Conservation (phyloP, 2,113 vertebrate genomes). For the Isurus oxyrinchus region DNA sequence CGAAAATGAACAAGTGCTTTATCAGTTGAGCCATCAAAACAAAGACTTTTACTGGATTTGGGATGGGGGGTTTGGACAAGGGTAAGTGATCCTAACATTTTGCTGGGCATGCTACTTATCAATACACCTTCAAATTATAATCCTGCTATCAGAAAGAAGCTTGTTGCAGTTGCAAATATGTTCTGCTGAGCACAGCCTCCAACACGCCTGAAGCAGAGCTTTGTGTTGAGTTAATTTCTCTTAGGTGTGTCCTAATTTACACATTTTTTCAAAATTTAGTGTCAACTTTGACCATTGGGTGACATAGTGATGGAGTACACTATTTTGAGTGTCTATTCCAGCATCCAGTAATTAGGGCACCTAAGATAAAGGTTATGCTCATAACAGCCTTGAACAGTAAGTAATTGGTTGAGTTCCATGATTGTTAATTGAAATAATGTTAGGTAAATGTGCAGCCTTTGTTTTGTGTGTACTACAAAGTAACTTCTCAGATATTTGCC, state of each 20-base stretch:
- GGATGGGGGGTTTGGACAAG: not conserved
- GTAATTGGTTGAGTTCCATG: not conserved
- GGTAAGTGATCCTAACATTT: constrained; percentile 48
- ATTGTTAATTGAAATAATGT: not conserved
- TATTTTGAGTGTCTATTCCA: not conserved
- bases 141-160: constrained; percentile 82
- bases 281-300: not conserved
- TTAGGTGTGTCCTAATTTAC: constrained; percentile 84
- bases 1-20: not conserved
- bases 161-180: constrained; percentile 74
- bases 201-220: constrained; percentile 84
- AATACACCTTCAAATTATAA: constrained; percentile 74
- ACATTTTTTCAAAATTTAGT: not conserved
- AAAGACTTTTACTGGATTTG: not conserved
- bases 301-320: not conserved
- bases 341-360: not conserved
- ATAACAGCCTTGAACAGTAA: not conserved
- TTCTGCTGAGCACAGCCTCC: constrained; percentile 77
- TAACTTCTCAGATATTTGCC: not conserved
- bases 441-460: not conserved
- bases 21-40: not conserved
- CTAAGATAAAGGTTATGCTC: not conserved
- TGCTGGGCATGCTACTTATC: constrained; percentile 67
- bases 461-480: not conserved
- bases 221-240: constrained; percentile 84